Base-by-base conservation (phyloP, 2,113 vertebrate genomes). In the Vicugna pacos region DNA sequence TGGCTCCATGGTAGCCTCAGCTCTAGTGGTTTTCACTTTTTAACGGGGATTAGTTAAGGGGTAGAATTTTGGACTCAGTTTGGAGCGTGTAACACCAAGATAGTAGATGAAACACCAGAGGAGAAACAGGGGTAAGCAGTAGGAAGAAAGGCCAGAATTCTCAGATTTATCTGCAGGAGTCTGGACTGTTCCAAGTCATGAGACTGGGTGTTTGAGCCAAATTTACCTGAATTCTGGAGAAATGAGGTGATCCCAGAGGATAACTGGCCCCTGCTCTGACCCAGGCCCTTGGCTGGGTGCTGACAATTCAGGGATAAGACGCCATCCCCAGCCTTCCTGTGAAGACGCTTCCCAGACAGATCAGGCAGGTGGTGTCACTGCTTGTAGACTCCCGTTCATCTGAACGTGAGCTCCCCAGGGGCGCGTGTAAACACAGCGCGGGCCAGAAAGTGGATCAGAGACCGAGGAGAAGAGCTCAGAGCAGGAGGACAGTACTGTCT, bases 301-400 rank as follows among this genome's bases (percentile, higher is more conserved):
- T 28, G n/a, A 19, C 17, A 69, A 32, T 69, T 54, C 58, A n/a
- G 52, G 75, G 65, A 17, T 32, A 46, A 85, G 76, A 72, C 65
- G 62, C 9, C 32, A 12, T 56, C 56, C 56, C 58, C 50, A 12
- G 38, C 11, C 0, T 1, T 26, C 20, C 79, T 30, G 26, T 10
- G 42, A 30, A n/a, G 70, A 56, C 2, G n/a, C 17, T 22, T 12
- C 58, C 3, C 73, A 35, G 10, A 46, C 24, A 35, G 32, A 84
- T 11, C 10, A 26, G 65, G 38, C 38, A 65, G 56, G 48, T 11
- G 17, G 50, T 70, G 38, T 46, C 0, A 16, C 11, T 64, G n/a
- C 50, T 5, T 2, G 16, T 6, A 58, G 20, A 72, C 8, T 72
- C 32, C 46, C 16, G 22, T 13, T 35, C n/a, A 0, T 42, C 19